Evolutionary conservation across 2,797 vertebrate species (phyloP).

Genomic region (Octomys mimax): DNA sequence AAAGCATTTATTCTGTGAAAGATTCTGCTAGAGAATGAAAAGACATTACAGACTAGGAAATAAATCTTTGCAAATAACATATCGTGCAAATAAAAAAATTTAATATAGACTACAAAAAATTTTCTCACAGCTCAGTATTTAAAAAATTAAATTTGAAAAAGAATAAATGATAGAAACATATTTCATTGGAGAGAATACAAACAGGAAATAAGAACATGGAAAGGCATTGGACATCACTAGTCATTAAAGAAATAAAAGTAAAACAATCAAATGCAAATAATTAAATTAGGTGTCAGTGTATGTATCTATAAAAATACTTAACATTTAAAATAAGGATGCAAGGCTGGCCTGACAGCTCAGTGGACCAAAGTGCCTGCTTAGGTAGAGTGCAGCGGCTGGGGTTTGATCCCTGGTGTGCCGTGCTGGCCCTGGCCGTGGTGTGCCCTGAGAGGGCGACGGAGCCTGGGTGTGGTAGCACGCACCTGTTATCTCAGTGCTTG

Average conservation of each 20-base stretch:
- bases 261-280: background rate
- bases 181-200: background rate
- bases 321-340: background rate
- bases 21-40: background rate
- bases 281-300: background rate
- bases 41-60: background rate
- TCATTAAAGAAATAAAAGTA: background rate
- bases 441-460: too few species aligned
- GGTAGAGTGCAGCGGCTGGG: too few species aligned
- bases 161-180: background rate
- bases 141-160: background rate
- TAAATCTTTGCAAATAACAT: background rate
- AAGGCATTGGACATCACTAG: background rate
- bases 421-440: too few species aligned
- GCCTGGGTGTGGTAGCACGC: too few species aligned
- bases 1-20: background rate
- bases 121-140: background rate
- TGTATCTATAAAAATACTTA: background rate
- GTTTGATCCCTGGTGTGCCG: too few species aligned
- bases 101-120: background rate
- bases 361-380: too few species aligned
- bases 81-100: background rate
- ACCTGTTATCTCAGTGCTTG: too few species aligned
- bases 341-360: too few species aligned
- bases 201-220: background rate